phyloP scores from a whole-genome alignment of 1,140 invertebrate species.

The Kradibia gibbosae region DNA sequence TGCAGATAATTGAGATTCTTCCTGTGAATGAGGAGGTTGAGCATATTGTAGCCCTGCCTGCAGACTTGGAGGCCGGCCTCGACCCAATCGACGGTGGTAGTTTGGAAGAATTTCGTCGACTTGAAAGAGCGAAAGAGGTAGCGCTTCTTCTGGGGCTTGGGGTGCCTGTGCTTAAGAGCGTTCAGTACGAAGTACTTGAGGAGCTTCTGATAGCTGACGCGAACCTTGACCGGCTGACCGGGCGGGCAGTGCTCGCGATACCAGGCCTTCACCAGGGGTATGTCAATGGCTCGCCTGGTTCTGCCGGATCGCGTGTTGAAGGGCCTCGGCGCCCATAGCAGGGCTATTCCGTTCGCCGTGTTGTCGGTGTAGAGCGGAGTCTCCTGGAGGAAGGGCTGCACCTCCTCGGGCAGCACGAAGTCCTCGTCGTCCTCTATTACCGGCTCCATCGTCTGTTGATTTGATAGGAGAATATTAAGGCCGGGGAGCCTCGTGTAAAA shows the following conservation, averaged over 20 bases:
- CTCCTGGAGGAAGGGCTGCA: conserved; percentile 94
- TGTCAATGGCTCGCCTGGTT: conserved; percentile 92
- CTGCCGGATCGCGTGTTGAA: conserved; percentile 96
- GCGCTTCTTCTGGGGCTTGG: conserved; percentile 98
- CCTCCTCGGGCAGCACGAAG: conserved; percentile 91
- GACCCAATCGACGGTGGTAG: conserved; percentile 99
- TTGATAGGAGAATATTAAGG: conserved; percentile 24
- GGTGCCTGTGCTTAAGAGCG: conserved; percentile 95
- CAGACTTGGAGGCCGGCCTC: conserved; percentile 98
- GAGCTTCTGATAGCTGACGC: conserved; percentile 99
- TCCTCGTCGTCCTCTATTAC: conserved; percentile 96
- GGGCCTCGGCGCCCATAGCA: conserved; percentile 98
- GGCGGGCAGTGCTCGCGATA: conserved; percentile 98
- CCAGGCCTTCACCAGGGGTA: conserved; percentile 98
- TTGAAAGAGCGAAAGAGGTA: conserved; percentile 99
- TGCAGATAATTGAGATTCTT: conserved; percentile 99
- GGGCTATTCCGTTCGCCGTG: conserved; percentile 98
- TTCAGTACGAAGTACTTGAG: conserved; percentile 99
- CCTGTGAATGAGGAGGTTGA: conserved; percentile 98
- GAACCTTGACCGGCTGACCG: conserved; percentile 98
- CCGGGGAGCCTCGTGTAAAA: no score
- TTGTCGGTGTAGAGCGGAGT: conserved; percentile 98
- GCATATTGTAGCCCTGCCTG: conserved; percentile 99
- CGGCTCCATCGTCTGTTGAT: conserved; percentile 81
- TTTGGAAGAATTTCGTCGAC: conserved; percentile 99